Evolutionary conservation across 2,797 vertebrate species (phyloP), one percentile per base, ranked within the genome.

Genomic region (Buphagus erythrorhynchus): DNA sequence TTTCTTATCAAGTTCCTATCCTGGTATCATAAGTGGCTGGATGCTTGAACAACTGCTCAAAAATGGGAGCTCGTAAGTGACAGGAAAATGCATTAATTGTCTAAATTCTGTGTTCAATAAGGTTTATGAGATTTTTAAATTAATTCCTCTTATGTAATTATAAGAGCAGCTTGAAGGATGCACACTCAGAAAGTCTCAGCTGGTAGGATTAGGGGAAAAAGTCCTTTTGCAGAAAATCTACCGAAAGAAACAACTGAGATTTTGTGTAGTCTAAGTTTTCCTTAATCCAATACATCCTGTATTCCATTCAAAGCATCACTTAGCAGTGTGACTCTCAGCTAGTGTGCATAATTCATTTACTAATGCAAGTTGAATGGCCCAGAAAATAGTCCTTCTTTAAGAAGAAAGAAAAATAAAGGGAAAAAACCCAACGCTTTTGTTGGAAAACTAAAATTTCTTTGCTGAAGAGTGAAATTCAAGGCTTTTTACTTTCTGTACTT

Each of bases 371-470:
- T 21, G 59, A 93, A 48, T 31, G 12, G 49, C 19, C 57, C 57
- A 76, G 45, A 16, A 58, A 92, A 54, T 21, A 91, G 19, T 4
- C 76, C 21, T 35, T 54, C 16, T 26, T 54, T 9, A 17, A 40
- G 6, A 11, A 11, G 31, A 6, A 31, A 3, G 4, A 9, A 1
- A 4, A 28, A 57, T 3, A 22, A 7, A 1, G 1, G 8, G 2
- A 4, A 26, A 36, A 55, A 40, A 13, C 16, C 1, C 1, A 29
- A 9, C 6, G 3, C 2, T 43, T 8, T 8, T 10, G 12, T 9
- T 42, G 16, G 25, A 73, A 71, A 84, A 33, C 26, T 63, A 35
- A 35, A 38, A 5, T 6, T 35, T 91, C 6, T 85, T 59, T 52
- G 22, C n/a, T 62, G 38, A 49, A 15, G 31, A 54, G 25, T 20